These are phyloP conservation scores for Syrista parreyssii DNA, from an alignment of 2,888 invertebrate genomes.

Conservation along the genomic window DNA sequence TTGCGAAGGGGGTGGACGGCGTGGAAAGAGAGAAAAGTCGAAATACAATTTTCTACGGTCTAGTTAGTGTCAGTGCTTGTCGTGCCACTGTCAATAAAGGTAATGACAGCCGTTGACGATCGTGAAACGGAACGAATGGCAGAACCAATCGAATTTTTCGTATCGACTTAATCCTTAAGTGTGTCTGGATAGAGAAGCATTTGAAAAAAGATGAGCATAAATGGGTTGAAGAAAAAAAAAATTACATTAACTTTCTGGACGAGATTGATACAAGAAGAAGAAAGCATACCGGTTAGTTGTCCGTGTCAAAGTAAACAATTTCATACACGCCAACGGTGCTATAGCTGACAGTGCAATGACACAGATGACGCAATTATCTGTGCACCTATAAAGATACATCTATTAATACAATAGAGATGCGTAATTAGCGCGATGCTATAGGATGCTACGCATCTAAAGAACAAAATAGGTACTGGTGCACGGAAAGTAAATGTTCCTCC, in stretches of 20 bases:
- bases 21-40: neutral
- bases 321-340: neutral
- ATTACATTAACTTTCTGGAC: neutral
- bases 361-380: neutral
- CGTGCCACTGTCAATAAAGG: neutral
- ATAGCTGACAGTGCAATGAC: neutral
- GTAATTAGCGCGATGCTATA: neutral
- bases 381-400: neutral
- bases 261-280: neutral
- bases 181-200: neutral
- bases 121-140: neutral
- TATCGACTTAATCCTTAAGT: neutral
- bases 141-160: neutral
- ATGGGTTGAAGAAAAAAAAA: neutral
- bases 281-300: neutral
- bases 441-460: neutral
- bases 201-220: neutral
- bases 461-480: neutral
- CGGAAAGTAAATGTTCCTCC: no score
- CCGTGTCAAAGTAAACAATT: neutral
- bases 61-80: neutral
- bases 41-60: neutral
- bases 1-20: no score
- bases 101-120: neutral
- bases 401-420: neutral